These are phyloP conservation scores for Cyprinus carpio DNA, from an alignment of 2,113 vertebrate genomes.

Conservation along the genomic window DNA sequence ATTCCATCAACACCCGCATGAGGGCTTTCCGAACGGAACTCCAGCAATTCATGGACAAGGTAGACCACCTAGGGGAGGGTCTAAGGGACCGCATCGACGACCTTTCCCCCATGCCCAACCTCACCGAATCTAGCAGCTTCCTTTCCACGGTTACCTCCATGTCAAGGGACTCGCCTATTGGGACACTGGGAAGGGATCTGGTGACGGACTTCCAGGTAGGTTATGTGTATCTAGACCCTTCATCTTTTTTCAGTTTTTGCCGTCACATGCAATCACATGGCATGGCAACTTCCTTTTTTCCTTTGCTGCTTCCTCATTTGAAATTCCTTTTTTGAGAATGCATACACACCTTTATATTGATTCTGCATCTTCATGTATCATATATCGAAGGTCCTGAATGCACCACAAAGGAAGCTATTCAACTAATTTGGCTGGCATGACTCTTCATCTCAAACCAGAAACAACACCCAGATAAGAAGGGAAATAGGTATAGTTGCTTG, in stretches of 20 bases:
- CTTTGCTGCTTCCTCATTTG: constrained; percentile 50
- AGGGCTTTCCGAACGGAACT: constrained; percentile 89
- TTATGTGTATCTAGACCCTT: constrained; percentile 34
- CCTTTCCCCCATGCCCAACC: constrained; percentile 89
- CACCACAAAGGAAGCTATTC: neutral
- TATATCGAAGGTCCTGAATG: neutral
- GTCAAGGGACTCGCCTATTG: constrained; percentile 95
- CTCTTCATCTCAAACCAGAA: neutral
- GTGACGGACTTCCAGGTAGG: constrained; percentile 94
- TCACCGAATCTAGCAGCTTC: constrained; percentile 97
- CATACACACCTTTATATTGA: neutral
- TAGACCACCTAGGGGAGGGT: constrained; percentile 85
- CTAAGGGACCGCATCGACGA: constrained; percentile 85
- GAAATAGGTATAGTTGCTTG: neutral
- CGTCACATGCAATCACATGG: constrained; percentile 68
- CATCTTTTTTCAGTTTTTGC: constrained; percentile 64
- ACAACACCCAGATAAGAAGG: neutral
- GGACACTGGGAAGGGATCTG: constrained; percentile 91
- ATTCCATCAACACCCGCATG: constrained; percentile 87
- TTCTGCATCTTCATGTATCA: constrained; percentile 21
- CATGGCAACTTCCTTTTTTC: constrained; percentile 51
- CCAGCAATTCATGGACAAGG: constrained; percentile 89
- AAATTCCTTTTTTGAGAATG: neutral
- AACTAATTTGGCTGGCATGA: constrained; percentile 9
- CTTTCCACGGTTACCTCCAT: constrained; percentile 92